Conservation (phyloP, 2,888 invertebrate species). For the Himalopsyche japonica region DNA sequence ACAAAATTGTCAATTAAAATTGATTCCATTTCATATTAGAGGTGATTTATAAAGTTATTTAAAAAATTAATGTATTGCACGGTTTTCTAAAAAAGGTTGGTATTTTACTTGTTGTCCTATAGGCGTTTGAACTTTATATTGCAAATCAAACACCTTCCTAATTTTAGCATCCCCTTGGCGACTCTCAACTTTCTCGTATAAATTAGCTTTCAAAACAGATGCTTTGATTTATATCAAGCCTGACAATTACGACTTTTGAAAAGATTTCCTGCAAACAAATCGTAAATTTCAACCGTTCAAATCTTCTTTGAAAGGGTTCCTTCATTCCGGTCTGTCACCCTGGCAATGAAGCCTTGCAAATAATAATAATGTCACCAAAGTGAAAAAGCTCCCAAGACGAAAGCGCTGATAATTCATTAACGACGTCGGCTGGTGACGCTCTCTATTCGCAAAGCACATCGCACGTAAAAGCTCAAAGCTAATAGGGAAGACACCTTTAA, state of each 20-base stretch:
- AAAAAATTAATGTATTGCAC: too few species aligned
- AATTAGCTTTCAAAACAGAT: background rate
- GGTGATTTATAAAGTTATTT: too few species aligned
- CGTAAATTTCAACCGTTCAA: background rate
- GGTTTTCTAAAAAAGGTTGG: too few species aligned
- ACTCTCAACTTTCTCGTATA: background rate
- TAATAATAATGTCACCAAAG: background rate
- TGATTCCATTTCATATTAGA: too few species aligned
- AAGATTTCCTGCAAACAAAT: background rate
- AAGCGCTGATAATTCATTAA: conserved; percentile 21
- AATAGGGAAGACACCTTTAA: conserved; percentile 28
- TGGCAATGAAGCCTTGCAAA: background rate
- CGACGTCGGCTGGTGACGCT: background rate
- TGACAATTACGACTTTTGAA: background rate
- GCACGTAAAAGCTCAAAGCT: conserved; percentile 23
- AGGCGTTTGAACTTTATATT: background rate
- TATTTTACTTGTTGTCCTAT: background rate
- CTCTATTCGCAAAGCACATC: background rate
- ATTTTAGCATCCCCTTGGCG: background rate
- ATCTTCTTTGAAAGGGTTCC: background rate
- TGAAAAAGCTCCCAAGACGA: conserved; percentile 15
- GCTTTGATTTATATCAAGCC: conserved; percentile 1
- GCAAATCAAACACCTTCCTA: background rate
- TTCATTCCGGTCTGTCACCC: conserved; percentile 4
- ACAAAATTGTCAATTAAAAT: too few species aligned